Evolutionary conservation across 1,140 invertebrate species (phyloP).

Genomic region (Lithobius niger): DNA sequence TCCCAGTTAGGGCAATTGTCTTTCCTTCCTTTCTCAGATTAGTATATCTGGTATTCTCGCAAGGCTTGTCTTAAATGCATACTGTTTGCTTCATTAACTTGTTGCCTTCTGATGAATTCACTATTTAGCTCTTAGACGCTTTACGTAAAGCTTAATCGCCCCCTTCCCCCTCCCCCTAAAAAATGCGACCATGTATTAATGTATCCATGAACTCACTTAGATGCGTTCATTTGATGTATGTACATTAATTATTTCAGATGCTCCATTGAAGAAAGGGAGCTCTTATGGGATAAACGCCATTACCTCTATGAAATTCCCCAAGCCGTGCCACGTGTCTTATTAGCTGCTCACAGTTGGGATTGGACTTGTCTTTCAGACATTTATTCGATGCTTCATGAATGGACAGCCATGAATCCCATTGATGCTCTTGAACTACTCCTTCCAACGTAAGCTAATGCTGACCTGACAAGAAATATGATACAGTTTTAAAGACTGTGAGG

Average conservation of each 20-base stretch:
- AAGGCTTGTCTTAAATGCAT: background rate
- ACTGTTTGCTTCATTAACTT: background rate
- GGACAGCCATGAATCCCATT: constrained; percentile 65
- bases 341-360: constrained; percentile 80
- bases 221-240: too few relatives aligned
- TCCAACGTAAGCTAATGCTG: constrained; percentile 81
- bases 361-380: constrained; percentile 71
- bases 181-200: background rate
- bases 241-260: background rate
- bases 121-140: background rate
- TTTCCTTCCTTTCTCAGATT: too few relatives aligned
- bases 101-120: too few relatives aligned
- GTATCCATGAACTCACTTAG: background rate
- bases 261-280: constrained; percentile 44
- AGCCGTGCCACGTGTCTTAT: constrained; percentile 78
- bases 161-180: background rate
- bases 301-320: constrained; percentile 71
- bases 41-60: too few relatives aligned
- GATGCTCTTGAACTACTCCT: constrained; percentile 81
- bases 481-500: too few relatives aligned
- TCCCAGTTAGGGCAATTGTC: too few relatives aligned
- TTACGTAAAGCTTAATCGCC: background rate
- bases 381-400: constrained; percentile 64
- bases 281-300: constrained; percentile 88
- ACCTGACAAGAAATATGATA: too few relatives aligned